These are phyloP conservation scores for Apamea monoglypha DNA, from an alignment of 2,888 invertebrate species.

Conservation along the genomic window DNA sequence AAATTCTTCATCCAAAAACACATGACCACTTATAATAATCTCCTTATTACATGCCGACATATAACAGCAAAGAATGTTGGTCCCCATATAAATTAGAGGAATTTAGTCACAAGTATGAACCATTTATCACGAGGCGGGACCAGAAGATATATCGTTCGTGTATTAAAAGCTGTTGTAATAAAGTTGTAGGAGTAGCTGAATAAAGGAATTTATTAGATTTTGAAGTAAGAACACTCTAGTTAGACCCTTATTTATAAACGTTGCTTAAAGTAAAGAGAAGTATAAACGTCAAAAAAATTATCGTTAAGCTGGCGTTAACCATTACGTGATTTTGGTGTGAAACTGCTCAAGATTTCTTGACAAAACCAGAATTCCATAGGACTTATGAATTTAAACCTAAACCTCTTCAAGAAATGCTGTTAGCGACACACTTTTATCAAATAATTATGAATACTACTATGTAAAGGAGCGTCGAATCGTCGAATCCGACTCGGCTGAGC, in stretches of 20 bases:
- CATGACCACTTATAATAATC: conserved; percentile 41
- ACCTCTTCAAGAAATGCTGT: too few species aligned
- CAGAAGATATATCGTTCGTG: conserved; percentile 47
- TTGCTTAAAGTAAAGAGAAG: background rate
- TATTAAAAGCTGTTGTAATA: conserved; percentile 46
- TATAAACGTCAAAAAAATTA: background rate
- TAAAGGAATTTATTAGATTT: conserved; percentile 31
- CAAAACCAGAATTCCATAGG: background rate
- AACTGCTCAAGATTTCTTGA: background rate
- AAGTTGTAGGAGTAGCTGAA: conserved; percentile 11
- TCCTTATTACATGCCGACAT: conserved; percentile 27
- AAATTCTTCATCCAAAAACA: conserved; percentile 11
- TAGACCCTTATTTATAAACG: background rate
- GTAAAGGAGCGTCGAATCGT: background rate
- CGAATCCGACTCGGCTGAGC: background rate
- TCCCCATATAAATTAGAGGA: conserved; percentile 50
- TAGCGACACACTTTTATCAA: background rate
- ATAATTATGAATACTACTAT: too few species aligned
- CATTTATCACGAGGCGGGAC: conserved; percentile 42
- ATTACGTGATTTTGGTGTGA: background rate
- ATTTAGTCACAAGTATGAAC: conserved; percentile 48
- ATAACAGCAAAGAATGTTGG: conserved; percentile 35
- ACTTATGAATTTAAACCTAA: background rate
- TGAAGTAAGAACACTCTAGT: background rate
- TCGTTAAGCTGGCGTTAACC: too few species aligned